Conservation (phyloP, 1,140 invertebrate species). For the Nasonia giraulti region DNA sequence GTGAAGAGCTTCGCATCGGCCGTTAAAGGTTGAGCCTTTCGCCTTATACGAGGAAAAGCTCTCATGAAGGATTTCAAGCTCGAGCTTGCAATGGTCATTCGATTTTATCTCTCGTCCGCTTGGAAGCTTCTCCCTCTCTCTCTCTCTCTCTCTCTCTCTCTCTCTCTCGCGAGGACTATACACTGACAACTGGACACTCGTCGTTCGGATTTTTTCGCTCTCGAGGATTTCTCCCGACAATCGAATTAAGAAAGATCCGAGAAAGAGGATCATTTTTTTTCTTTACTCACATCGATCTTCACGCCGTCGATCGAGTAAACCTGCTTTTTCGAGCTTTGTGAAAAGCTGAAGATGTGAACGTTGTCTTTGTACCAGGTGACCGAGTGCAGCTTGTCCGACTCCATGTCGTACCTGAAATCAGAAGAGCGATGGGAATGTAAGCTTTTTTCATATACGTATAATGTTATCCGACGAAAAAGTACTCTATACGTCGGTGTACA, state of each 20-base stretch:
- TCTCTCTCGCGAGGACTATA: background rate
- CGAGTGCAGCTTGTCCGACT: conserved; percentile 83
- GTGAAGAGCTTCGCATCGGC: conserved; percentile 17
- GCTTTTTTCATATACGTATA: background rate
- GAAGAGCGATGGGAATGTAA: conserved; percentile 4
- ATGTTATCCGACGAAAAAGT: background rate
- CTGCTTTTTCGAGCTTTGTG: conserved; percentile 78
- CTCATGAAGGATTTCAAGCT: conserved; percentile 29
- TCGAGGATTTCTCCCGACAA: background rate
- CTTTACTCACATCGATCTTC: conserved; percentile 82
- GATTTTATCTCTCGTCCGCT: conserved; percentile 50
- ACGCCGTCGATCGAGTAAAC: conserved; percentile 83
- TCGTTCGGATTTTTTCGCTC: background rate
- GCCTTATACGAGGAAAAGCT: conserved; percentile 41
- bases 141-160: too few species aligned
- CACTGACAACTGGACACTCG: background rate
- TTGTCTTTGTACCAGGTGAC: conserved; percentile 93
- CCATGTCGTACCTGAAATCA: conserved; percentile 70
- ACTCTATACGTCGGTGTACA: background rate
- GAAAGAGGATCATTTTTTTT: background rate
- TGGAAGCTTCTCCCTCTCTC: background rate
- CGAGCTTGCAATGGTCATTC: conserved; percentile 36
- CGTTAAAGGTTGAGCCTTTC: conserved; percentile 39
- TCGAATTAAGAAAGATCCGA: conserved; percentile 1
- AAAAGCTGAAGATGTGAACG: conserved; percentile 89